Conservation (phyloP, 2,797 vertebrate species). For the Oreortyx pictus region DNA sequence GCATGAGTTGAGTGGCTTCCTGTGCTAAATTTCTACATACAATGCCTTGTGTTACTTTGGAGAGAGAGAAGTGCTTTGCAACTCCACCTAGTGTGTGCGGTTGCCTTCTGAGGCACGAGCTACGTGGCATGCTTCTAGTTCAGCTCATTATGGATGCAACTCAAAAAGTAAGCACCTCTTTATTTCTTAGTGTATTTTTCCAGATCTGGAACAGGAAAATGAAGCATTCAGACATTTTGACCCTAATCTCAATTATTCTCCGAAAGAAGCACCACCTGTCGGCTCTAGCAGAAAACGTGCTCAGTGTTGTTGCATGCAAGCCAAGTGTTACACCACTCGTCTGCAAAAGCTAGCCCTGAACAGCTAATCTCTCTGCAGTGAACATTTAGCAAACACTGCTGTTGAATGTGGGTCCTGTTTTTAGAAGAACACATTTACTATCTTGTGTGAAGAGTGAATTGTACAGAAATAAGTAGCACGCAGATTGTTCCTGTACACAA, state of each 20-base stretch:
- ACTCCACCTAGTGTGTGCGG: neutral
- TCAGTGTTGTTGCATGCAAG: neutral
- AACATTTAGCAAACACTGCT: neutral
- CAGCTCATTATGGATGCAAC: neutral
- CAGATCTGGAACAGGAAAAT: conserved; percentile 8
- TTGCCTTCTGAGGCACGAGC: neutral
- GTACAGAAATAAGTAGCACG: neutral
- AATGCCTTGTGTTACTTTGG: neutral
- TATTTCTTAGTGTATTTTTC: conserved; percentile 42
- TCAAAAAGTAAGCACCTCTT: neutral
- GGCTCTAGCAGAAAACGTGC: conserved; percentile 6
- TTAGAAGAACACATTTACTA: neutral
- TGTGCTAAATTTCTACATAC: neutral
- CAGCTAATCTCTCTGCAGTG: conserved; percentile 27
- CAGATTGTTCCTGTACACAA: neutral
- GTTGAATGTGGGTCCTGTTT: neutral
- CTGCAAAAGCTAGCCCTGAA: neutral
- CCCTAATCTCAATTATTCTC: conserved; percentile 52
- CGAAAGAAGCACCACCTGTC: conserved; percentile 19
- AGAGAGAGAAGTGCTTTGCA: neutral
- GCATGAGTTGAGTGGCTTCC: neutral
- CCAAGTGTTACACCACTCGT: neutral
- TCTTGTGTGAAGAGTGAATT: neutral
- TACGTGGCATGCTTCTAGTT: neutral
- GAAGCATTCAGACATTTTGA: conserved; percentile 4